phyloP scores from a whole-genome alignment of 1,140 invertebrate genomes.

The Alviniconcha marisindica region DNA sequence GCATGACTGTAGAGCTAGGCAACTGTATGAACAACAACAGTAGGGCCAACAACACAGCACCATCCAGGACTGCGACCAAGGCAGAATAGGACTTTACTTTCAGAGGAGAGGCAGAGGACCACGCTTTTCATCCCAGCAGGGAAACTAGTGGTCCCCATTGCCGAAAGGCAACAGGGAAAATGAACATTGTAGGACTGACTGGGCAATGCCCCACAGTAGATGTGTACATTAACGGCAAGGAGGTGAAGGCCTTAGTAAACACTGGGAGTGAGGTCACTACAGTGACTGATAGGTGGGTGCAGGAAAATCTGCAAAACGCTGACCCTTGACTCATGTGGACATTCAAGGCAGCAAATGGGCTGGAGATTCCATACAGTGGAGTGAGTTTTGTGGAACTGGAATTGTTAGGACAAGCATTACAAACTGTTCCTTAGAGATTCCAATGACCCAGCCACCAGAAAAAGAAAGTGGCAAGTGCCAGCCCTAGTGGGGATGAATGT shows the following conservation, averaged over 20 bases:
- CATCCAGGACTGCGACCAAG: too few relatives aligned
- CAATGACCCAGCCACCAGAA: background rate
- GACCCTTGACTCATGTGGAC: background rate
- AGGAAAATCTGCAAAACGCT: background rate
- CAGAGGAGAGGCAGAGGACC: too few relatives aligned
- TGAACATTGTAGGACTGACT: background rate
- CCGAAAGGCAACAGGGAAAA: background rate
- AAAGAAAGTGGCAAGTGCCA: constrained; percentile 6
- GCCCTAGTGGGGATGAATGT: constrained; percentile 9
- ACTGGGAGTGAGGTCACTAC: constrained; percentile 15
- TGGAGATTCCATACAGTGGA: constrained; percentile 17
- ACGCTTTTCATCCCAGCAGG: too few relatives aligned
- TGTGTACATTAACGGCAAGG: background rate
- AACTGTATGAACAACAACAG: too few relatives aligned
- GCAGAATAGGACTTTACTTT: too few relatives aligned
- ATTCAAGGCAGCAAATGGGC: background rate
- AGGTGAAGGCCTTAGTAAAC: background rate
- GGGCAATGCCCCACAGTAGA: background rate
- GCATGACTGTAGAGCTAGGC: too few relatives aligned
- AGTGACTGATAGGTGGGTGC: background rate
- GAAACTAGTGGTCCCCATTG: constrained; percentile 2
- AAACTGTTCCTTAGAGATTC: constrained; percentile 13
- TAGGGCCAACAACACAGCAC: too few relatives aligned
- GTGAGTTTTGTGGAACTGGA: background rate
- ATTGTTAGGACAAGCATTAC: background rate